A percentile compares a stretch with the other conserved stretches of the same genome.
Evolutionary conservation across 1,140 invertebrate genomes (phyloP).

Genomic region (Hydropsyche tenuis): DNA sequence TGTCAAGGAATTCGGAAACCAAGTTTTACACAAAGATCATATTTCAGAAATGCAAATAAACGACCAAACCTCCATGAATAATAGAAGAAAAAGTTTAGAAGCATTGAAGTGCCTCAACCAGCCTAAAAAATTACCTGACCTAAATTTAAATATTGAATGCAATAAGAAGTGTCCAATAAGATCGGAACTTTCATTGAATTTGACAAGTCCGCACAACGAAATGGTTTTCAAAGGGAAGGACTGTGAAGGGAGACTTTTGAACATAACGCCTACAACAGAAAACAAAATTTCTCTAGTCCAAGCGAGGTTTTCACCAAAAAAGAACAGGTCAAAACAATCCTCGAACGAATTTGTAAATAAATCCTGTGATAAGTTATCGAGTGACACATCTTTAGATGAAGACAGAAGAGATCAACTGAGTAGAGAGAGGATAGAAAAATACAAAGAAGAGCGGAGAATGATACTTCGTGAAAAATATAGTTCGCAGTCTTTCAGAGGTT

Average conservation of each 20-base stretch:
- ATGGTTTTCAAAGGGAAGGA: neutral
- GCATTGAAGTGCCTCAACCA: constrained; percentile 57
- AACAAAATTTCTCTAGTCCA: constrained; percentile 67
- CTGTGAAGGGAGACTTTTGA: constrained; percentile 48
- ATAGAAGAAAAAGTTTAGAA: constrained; percentile 61
- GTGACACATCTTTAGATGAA: constrained; percentile 16
- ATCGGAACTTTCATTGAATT: constrained; percentile 39
- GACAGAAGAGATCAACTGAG: constrained; percentile 63
- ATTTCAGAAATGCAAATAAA: constrained; percentile 51
- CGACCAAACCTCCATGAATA: constrained; percentile 50
- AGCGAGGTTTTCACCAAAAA: constrained; percentile 56
- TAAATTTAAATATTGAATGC: constrained; percentile 59
- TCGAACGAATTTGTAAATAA: constrained; percentile 37
- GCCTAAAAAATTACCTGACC: constrained; percentile 66
- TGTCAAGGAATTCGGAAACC: constrained; percentile 66
- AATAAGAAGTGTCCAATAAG: constrained; percentile 45
- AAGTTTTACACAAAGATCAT: constrained; percentile 56
- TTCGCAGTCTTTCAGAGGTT: constrained; percentile 78
- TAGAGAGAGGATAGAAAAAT: constrained; percentile 84
- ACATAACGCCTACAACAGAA: constrained; percentile 65
- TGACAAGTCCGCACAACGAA: constrained; percentile 16
- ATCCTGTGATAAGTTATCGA: constrained; percentile 24
- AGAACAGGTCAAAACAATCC: constrained; percentile 43
- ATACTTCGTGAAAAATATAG: constrained; percentile 87
- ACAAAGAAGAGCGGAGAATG: constrained; percentile 88